phyloP scores from a whole-genome alignment of 2,113 vertebrate species.

The Talpa occidentalis region DNA sequence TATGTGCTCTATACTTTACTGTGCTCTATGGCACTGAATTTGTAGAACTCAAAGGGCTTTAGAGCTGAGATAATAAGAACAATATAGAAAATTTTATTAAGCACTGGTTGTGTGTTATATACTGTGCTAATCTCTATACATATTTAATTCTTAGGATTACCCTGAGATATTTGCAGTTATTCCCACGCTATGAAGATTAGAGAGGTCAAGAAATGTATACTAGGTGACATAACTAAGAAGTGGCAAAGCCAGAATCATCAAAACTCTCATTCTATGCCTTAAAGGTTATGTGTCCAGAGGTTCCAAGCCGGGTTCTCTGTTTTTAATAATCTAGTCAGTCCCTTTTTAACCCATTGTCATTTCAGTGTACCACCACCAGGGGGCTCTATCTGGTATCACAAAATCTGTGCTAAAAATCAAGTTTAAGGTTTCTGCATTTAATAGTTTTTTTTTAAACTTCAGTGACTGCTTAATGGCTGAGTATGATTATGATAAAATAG shows the following conservation, averaged over 20 bases:
- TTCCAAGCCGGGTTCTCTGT: background rate
- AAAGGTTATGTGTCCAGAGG: background rate
- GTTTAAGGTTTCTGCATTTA: background rate
- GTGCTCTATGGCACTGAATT: background rate
- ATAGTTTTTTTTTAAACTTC: slow-evolving; percentile 31
- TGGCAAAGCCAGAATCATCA: background rate
- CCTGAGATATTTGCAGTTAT: background rate
- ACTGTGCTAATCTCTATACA: background rate
- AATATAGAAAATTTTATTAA: background rate
- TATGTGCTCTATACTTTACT: background rate
- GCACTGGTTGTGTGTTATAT: background rate
- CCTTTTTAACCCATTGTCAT: background rate
- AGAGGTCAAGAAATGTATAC: background rate
- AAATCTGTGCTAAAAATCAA: background rate
- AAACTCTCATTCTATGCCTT: background rate
- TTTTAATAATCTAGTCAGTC: background rate
- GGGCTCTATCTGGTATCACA: background rate
- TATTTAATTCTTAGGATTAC: background rate
- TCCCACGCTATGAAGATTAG: slow-evolving; percentile 42
- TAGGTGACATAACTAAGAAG: background rate
- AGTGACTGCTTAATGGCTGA: slow-evolving; percentile 42
- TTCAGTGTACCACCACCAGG: slow-evolving; percentile 17
- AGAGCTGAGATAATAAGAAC: slow-evolving; percentile 21
- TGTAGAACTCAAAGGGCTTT: slow-evolving; percentile 17
- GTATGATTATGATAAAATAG: background rate